Evolutionary conservation across 2,113 vertebrate genomes (phyloP).

Genomic region (Ahaetulla prasina): DNA sequence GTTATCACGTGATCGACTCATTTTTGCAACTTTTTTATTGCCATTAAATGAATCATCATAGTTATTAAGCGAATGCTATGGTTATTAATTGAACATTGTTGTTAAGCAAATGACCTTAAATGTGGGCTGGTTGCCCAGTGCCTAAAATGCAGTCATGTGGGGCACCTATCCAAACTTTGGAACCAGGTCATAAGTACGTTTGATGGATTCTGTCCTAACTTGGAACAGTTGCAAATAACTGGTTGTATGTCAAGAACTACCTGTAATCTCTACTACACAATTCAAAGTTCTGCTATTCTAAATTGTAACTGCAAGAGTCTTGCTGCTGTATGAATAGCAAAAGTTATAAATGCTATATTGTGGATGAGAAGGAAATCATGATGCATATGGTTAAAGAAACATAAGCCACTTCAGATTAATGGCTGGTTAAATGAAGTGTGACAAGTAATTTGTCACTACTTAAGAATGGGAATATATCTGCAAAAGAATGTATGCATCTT

Average conservation of each 20-base stretch:
- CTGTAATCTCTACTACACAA: background rate
- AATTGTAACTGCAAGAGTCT: slow-evolving; percentile 14
- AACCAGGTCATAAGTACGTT: background rate
- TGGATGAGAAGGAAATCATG: slow-evolving; percentile 59
- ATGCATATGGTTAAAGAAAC: slow-evolving; percentile 53
- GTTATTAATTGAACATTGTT: background rate
- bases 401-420: slow-evolving; percentile 42
- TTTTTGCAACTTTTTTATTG: background rate
- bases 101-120: background rate
- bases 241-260: background rate
- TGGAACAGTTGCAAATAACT: background rate
- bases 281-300: slow-evolving; percentile 23
- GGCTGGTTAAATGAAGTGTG: slow-evolving; percentile 56
- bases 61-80: background rate
- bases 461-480: slow-evolving; percentile 50
- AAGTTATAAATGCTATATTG: slow-evolving; percentile 36
- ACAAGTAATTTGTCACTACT: slow-evolving; percentile 45
- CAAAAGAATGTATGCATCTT: slow-evolving; percentile 13
- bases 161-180: no score
- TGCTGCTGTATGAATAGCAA: slow-evolving; percentile 56
- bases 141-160: background rate
- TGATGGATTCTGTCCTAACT: background rate
- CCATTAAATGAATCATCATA: background rate
- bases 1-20: background rate
- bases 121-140: background rate